These are phyloP conservation scores for Perithous albicinctus DNA, from an alignment of 2,888 invertebrate species.

Conservation along the genomic window DNA sequence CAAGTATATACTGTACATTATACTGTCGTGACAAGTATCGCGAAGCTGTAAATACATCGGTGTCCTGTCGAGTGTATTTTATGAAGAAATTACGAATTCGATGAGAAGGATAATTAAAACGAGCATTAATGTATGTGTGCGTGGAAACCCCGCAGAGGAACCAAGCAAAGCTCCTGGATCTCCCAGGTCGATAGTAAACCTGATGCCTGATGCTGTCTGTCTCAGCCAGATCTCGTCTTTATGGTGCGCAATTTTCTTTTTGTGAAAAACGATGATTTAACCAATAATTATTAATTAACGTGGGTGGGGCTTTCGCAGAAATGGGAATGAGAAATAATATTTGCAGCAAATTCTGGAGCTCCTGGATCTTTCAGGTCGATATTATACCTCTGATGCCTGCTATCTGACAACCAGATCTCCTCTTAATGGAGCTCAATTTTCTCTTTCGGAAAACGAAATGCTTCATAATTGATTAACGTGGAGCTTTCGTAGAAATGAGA, in stretches of 20 bases:
- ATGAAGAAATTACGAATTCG: constrained; percentile 42
- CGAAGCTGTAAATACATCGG: not conserved
- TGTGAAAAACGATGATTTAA: constrained; percentile 71
- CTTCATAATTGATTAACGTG: constrained; percentile 68
- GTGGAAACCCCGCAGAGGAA: constrained; percentile 1
- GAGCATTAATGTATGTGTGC: constrained; percentile 5
- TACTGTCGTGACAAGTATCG: not conserved
- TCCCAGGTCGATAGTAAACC: constrained; percentile 36
- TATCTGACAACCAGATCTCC: too few relatives aligned
- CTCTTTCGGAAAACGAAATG: too few relatives aligned
- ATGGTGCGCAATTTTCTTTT: constrained; percentile 67
- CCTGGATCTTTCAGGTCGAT: too few relatives aligned
- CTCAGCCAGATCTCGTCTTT: not conserved
- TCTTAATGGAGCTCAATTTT: too few relatives aligned
- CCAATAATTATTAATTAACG: constrained; percentile 68
- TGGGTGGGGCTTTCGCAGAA: constrained; percentile 63
- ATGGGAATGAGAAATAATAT: too few relatives aligned
- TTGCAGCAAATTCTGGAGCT: too few relatives aligned
- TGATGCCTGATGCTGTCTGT: not conserved
- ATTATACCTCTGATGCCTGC: too few relatives aligned
- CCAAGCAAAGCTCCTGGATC: constrained; percentile 4
- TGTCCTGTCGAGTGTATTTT: constrained; percentile 11
- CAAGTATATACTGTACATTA: not conserved
- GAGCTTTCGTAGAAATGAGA: constrained; percentile 25
- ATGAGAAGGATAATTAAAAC: constrained; percentile 36